Evolutionary conservation across 35 echinoderm and acorn worm species (phyloP).

Genomic region (Lytechinus pictus): DNA sequence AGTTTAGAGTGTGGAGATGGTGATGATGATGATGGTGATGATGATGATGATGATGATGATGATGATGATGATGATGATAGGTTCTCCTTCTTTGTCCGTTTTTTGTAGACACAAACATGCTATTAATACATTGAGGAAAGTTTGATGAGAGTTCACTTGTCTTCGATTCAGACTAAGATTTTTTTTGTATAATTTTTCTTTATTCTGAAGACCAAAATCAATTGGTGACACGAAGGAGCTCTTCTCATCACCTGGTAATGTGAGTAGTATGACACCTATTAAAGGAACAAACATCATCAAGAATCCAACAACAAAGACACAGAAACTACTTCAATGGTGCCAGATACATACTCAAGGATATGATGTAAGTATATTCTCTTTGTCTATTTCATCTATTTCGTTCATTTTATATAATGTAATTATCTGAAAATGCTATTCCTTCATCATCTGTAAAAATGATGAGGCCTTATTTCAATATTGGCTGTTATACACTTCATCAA

Average conservation of each 20-base stretch:
- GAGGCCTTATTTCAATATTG: too few relatives aligned
- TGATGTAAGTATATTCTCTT: slow-evolving; percentile 23
- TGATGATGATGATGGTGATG: too few relatives aligned
- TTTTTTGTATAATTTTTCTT: too few relatives aligned
- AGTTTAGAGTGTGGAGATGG: too few relatives aligned
- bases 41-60: neutral
- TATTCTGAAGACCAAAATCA: neutral
- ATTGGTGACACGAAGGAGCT: neutral
- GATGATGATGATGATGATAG: neutral
- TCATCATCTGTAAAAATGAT: too few relatives aligned
- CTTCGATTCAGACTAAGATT: too few relatives aligned
- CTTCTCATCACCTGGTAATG: neutral
- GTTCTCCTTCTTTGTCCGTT: neutral
- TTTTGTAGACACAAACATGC: neutral
- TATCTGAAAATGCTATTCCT: too few relatives aligned
- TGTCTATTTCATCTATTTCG: too few relatives aligned
- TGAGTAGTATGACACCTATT: slow-evolving; percentile 3
- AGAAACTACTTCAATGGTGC: slow-evolving; percentile 49
- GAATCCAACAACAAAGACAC: slow-evolving; percentile 38
- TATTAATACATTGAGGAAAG: too few relatives aligned
- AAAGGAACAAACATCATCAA: slow-evolving; percentile 43
- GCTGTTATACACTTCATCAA: too few relatives aligned
- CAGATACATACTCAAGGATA: slow-evolving; percentile 46
- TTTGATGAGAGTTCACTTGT: too few relatives aligned
- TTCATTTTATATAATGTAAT: too few relatives aligned